Base-by-base conservation (phyloP, 2,797 vertebrate species). In the Erethizon dorsatum region DNA sequence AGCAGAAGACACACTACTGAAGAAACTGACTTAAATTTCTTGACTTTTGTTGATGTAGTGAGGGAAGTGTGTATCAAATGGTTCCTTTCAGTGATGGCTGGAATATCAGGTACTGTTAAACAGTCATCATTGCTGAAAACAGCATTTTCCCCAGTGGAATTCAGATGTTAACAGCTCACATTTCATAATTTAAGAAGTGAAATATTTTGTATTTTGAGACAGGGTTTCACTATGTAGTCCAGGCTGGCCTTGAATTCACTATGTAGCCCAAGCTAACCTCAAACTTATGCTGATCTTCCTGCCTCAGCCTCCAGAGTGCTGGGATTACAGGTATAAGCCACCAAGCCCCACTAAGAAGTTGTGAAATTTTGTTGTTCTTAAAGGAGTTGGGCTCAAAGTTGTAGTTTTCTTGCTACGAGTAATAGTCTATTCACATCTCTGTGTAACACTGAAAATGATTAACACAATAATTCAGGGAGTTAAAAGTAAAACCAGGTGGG, bases 121-220 rank as follows among this genome's bases (percentile, higher is more conserved):
- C 31, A 73, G 56, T 77, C 31, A 69, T 92, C 57, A 61, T 12
- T 82, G 63, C 77, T 82, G 91, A 77, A 94, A 93, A 69, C 13
- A 61, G 24, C 78, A 79, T 75, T 75, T 83, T 91, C 63, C 63
- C 69, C 80, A 69, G 2, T 84, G 78, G 61, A 83, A 77, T 57
- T 94, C n/a, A 75, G 31, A 87, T 94, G 63, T 59, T 26, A 80
- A 41, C 31, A 52, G 31, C 56, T 97, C 77, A 84, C 9, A 57
- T 93, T 94, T 96, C 95, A 41, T 86, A 69, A 83, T 88, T 79
- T 80, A 75, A 77, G 73, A 94, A 89, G 67, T 93, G 47, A 59
- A 52, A 63, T 75, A 90, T 85, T 90, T 31, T 77, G 18, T 37
- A 20, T 69, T 69, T 69, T 22, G 37, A 71, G 9, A 71, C 65